Evolutionary conservation across 92 coral and sea anemone species (phyloP), one percentile per base, ranked within the genome.

Genomic region (Porites rus): DNA sequence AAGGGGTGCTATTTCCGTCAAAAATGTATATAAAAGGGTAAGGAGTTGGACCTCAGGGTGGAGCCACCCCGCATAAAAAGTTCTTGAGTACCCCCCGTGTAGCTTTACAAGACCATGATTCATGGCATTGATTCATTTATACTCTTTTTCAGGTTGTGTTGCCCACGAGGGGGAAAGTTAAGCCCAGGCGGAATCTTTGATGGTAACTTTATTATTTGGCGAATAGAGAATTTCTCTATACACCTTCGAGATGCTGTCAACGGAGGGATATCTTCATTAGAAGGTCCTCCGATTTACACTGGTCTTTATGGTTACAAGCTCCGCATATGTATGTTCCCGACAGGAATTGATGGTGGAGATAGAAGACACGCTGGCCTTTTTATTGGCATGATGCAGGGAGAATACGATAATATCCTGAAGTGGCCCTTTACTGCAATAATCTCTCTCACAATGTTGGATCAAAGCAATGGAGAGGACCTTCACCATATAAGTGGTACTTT

Each of bases 401-500:
- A 86, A 2, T 69, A 89, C 86, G 96, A 93, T 17, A 87, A 74
- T 56, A 91, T 90, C 68, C 71, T 94, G 67, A 90, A 89, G 21
- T 94, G 98, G 98, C 98, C 98, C 0, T 94, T 94, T 74, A 85
- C 92, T 19, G 98, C 95, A 14, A 65, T 93, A 13, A 94, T 94
- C 19, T 78, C 95, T 67, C 78, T 94, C 67, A 87, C 97, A 71
- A 89, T 94, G 13, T 90, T 94, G 59, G 97, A 94, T 77, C 97
- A 94, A 75, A 82, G 92, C 17, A 85, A 91, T 67, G 92, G 62
- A 1, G 97, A 28, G 2, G 31, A 94, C 25, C 87, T 52, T 65
- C 92, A 92, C 61, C 83, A 93, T 63, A 94, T 94, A 83, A 92
- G 93, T 54, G 98, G 89, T 66, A 94, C 95, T 43, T 75, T 94